Base-by-base conservation (phyloP, 2,888 invertebrate genomes). In the Netelia fuscicornis region DNA sequence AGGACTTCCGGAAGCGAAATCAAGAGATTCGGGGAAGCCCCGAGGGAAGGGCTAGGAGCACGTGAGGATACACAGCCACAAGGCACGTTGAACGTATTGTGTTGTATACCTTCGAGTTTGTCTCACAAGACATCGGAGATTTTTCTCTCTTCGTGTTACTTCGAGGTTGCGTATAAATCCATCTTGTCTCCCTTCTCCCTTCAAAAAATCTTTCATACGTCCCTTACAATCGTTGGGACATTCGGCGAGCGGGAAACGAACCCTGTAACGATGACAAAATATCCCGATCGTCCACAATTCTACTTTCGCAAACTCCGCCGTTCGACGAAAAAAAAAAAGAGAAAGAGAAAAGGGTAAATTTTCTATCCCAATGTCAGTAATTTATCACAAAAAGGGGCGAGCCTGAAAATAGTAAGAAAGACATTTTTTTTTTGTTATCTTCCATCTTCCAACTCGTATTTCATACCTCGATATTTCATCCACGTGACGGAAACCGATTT, bases 21-120 rank as follows among this genome's bases (percentile, higher is more conserved):
- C 67, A 77, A 77, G 77, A 77, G 48, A 74, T 74, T 74, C 62
- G 62, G 54, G 44, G 9, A 60, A 60, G 56, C 44, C 77, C 60
- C 77, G 2, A 10, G 58, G 60, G 77, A 60, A 44, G 20, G 30
- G 2, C 30, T 30, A 44, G 11, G 68, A 67, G 67, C 13, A 44
- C 44, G 60, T 60, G 62, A 2, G 23, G 62, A 62, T 62, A 30
- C 23, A 25, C 10, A 48, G 2, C 10, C 48, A 13, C 2, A 3
- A 1, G 48, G 13, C 13, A 13, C 11, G 48, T 48, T 48, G 2
- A 48, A 30, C 30, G 30, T 30, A 30, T 13, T 48, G 13, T 48
- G 6, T 10, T 48, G 11, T 11, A 48, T 48, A 48, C 48, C 11
- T 48, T 10, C 11, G 48, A 10, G 11, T 48, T 48, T 13, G 48